Base-by-base conservation (phyloP, 2,888 invertebrate genomes). In the Dolichomitus sp. region DNA sequence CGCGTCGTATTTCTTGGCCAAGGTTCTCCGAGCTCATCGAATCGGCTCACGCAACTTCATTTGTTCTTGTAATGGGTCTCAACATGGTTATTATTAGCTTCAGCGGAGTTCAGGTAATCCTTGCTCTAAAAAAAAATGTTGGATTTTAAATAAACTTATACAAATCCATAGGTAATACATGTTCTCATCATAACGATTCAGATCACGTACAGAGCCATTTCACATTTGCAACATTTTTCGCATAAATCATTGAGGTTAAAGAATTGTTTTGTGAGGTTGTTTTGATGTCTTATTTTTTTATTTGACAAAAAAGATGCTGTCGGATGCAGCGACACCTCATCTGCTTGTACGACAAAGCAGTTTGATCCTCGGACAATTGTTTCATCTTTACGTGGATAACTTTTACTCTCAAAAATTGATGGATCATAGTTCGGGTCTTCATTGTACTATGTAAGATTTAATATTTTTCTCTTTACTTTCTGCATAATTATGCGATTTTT, bases 21-120 rank as follows among this genome's bases (percentile, higher is more conserved):
- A 84, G 82, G 37, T 82, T 80, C 19, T 74, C 77, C 3, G 75
- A 75, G n/a, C 57, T 80, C 14, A 74, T 84, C 17, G 82, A 84
- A 52, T 80, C 82, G 5, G 72, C 77, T n/a, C 80, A 84, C 40
- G 69, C 63, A 19, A 42, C 72, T 23, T 77, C 80, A 11, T 83
- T 84, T 23, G 42, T 78, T 1, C 40, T 77, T 19, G 63, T 70
- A 27, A 70, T 77, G 42, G 80, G 80, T 1, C 69, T 84, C 11
- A 84, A 84, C 40, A 80, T 83, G 75, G 14, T 84, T 9, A 65
- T 82, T 33, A 76, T 84, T 75, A 84, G 82, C 48, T 57, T 80
- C 4, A 80, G 82, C 23, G 80, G 68, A 48, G 37, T 83, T 27
- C 77, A 73, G 74, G 84, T 84, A 70, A 73, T 48, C 12, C 17